Conservation (phyloP, 2,888 invertebrate species). For the Phragmatobia fuliginosa region DNA sequence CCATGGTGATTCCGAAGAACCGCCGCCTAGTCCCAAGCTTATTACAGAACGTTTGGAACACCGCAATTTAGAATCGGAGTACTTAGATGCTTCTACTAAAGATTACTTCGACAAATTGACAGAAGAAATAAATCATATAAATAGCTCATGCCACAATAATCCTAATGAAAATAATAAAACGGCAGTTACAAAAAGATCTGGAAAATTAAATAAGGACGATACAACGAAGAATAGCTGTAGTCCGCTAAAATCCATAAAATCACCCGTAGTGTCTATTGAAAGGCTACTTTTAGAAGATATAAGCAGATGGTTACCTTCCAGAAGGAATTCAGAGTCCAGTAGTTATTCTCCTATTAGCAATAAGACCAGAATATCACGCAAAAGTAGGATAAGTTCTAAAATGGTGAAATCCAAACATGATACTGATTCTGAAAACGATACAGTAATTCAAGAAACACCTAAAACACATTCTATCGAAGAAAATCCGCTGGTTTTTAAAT, state of each 20-base stretch:
- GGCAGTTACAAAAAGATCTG: slow-evolving; percentile 2
- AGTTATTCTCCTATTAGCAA: slow-evolving; percentile 13
- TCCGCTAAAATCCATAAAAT: slow-evolving; percentile 29
- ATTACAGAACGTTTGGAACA: slow-evolving; percentile 55
- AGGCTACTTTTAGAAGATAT: slow-evolving; percentile 58
- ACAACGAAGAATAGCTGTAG: slow-evolving; percentile 14
- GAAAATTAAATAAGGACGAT: background rate
- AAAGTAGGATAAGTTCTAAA: slow-evolving; percentile 7
- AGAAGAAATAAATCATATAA: slow-evolving; percentile 46
- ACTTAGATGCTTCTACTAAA: slow-evolving; percentile 57
- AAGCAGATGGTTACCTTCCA: slow-evolving; percentile 54
- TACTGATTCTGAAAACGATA: slow-evolving; percentile 19
- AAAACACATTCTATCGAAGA: slow-evolving; percentile 19
- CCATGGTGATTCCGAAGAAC: slow-evolving; percentile 68
- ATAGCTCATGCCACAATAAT: slow-evolving; percentile 11
- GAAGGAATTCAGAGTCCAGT: slow-evolving; percentile 44
- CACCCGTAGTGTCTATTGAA: slow-evolving; percentile 52
- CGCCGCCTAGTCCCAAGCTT: slow-evolving; percentile 59
- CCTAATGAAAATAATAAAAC: slow-evolving; percentile 18
- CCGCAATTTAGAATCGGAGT: slow-evolving; percentile 62
- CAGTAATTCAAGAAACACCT: slow-evolving; percentile 18
- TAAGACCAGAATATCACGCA: slow-evolving; percentile 8
- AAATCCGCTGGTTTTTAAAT: slow-evolving; percentile 14
- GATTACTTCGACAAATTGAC: slow-evolving; percentile 65
- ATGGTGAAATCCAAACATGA: background rate